Conservation (phyloP, 2,797 vertebrate species). For the Chaunax sp. region DNA sequence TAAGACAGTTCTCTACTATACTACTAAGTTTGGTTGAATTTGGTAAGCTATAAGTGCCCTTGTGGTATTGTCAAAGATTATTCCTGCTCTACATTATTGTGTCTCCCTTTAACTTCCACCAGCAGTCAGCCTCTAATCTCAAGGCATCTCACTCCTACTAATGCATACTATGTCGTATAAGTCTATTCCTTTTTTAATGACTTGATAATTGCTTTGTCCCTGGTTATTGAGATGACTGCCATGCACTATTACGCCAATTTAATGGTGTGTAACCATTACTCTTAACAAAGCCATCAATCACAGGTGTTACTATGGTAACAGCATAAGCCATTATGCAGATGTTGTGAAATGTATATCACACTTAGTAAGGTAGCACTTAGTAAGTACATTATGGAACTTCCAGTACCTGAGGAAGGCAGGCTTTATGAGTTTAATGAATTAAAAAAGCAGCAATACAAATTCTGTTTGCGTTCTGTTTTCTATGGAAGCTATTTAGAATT, state of each 20-base stretch:
- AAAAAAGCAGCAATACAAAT: slow-evolving; percentile 13
- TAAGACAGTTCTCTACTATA: too few species aligned
- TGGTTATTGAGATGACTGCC: slow-evolving; percentile 82
- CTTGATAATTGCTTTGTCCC: slow-evolving; percentile 80
- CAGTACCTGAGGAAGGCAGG: slow-evolving; percentile 16
- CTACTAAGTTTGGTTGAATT: too few species aligned
- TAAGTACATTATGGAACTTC: slow-evolving; percentile 1
- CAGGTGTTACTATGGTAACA: slow-evolving; percentile 72
- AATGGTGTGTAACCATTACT: slow-evolving; percentile 80
- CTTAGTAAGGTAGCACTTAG: slow-evolving; percentile 22
- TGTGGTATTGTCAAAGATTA: too few species aligned
- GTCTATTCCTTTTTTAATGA: slow-evolving; percentile 77
- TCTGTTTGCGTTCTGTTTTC: slow-evolving; percentile 9
- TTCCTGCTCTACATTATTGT: too few species aligned
- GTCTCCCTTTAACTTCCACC: too few species aligned
- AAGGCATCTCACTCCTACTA: slow-evolving; percentile 59
- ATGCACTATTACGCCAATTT: slow-evolving; percentile 81
- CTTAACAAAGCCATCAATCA: slow-evolving; percentile 83
- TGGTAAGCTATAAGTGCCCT: too few species aligned
- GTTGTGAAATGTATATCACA: slow-evolving; percentile 52
- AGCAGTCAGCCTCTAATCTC: slow-evolving; percentile 25
- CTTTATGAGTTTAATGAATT: slow-evolving; percentile 15
- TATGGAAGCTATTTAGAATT: slow-evolving; percentile 47
- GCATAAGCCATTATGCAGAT: slow-evolving; percentile 62
- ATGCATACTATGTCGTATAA: slow-evolving; percentile 71